Percentiles rank a stretch among this genome's conserved stretches.
phyloP scores from a whole-genome alignment of 2,113 vertebrate species.

The Pao palembangensis region DNA sequence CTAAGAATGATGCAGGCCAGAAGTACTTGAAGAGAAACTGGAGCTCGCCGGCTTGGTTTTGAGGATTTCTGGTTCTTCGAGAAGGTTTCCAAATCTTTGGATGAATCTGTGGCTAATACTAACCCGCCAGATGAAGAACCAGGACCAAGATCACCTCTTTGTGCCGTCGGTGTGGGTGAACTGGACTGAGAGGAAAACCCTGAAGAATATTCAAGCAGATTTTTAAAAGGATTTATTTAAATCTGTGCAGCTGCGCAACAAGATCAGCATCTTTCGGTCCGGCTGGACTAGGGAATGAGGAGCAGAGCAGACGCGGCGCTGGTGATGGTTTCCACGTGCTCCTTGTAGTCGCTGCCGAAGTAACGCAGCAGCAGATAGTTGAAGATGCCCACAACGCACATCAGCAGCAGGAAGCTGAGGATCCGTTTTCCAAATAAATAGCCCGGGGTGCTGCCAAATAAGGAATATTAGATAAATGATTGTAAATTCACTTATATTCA shows the following conservation, averaged over 20 bases:
- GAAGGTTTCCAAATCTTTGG: background rate
- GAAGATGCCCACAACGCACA: slow-evolving; percentile 86
- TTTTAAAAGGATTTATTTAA: background rate
- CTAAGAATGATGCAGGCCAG: slow-evolving; percentile 29
- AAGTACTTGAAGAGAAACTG: background rate
- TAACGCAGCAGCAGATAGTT: slow-evolving; percentile 81
- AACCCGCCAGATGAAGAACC: background rate
- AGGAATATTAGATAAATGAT: background rate
- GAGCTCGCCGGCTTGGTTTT: background rate
- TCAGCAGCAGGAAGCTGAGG: slow-evolving; percentile 86
- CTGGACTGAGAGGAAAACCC: background rate
- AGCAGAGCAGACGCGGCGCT: slow-evolving; percentile 83
- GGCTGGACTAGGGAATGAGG: slow-evolving; percentile 79
- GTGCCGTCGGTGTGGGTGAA: background rate
- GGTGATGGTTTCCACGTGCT: slow-evolving; percentile 82
- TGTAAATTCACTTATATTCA: background rate
- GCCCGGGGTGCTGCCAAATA: slow-evolving; percentile 81
- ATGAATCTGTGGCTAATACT: background rate
- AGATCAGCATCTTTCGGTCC: background rate
- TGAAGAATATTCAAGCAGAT: background rate
- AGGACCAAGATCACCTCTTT: background rate
- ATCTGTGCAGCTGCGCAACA: too few species aligned
- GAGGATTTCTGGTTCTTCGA: background rate
- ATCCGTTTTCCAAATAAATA: slow-evolving; percentile 92
- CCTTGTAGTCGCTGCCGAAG: slow-evolving; percentile 82